Percentiles rank a stretch among this genome's conserved stretches.
Evolutionary conservation across 1,140 invertebrate species (phyloP).

Genomic region (Capitella teleta): DNA sequence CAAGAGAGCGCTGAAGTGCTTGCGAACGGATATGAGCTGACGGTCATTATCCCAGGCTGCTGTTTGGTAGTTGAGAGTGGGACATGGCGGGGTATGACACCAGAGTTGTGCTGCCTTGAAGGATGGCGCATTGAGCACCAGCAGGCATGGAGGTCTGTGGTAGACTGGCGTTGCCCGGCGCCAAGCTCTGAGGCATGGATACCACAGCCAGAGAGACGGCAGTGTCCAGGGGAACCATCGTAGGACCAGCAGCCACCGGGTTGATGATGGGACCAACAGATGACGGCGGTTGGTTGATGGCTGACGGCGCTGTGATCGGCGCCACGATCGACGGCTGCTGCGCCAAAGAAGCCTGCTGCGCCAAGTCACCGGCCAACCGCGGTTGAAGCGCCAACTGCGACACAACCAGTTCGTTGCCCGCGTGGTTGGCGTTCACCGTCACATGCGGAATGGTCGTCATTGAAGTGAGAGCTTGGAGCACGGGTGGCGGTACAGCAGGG

Average conservation of each 20-base stretch:
- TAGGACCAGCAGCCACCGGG: slow-evolving; percentile 1
- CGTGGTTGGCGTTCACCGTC: slow-evolving; percentile 7
- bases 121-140: neutral
- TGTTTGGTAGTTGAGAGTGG: slow-evolving; percentile 7
- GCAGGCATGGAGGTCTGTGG: slow-evolving; percentile 2
- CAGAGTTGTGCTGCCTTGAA: slow-evolving; percentile 7
- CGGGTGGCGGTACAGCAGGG: slow-evolving; percentile 12
- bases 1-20: no score
- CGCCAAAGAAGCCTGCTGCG: slow-evolving; percentile 1
- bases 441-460: slow-evolving; percentile 3
- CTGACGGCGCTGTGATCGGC: no score
- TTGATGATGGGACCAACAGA: slow-evolving; percentile 9
- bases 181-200: neutral
- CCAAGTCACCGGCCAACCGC: neutral
- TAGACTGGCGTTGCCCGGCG: slow-evolving; percentile 1
- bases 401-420: slow-evolving; percentile 6
- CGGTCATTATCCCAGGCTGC: slow-evolving; percentile 1
- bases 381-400: slow-evolving; percentile 7
- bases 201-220: slow-evolving; percentile 4
- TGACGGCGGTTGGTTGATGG: slow-evolving; percentile 5
- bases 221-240: slow-evolving; percentile 6
- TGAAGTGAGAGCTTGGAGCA: slow-evolving; percentile 5
- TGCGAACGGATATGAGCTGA: no score
- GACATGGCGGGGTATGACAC: slow-evolving; percentile 14
- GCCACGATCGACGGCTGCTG: no score